Evolutionary conservation across 2,888 invertebrate genomes (phyloP), one percentile per base, ranked within the genome.

Genomic region (Hirtodrosophila confusa): DNA sequence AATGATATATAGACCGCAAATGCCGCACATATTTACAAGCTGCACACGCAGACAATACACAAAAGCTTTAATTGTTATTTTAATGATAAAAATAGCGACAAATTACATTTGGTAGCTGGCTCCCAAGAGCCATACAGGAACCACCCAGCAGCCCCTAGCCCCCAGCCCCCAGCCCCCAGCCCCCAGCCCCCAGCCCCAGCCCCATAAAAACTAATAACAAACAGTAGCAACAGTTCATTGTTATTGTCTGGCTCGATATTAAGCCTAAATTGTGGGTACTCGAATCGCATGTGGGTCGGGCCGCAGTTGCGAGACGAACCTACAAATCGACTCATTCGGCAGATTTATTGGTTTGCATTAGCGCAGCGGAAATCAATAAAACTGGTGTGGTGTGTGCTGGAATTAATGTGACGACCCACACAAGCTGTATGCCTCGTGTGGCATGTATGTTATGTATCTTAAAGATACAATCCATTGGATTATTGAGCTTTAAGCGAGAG

Each of bases 51-150:
- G 60, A 35, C 49, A 67, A 53, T 51, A 76, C 57, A 78, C 71
- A 66, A 76, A 69, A 76, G 78, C 84, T 82, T 85, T 85, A 85
- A 85, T 85, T 85, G 86, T 86, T 85, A 85, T 85, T 85, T 85
- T 84, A 86, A 86, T 84, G 86, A 84, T 84, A 84, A 86, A 82
- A 84, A 85, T 86, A 68, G 80, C 86, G 84, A 86, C 85, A 85
- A 84, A 85, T 84, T 85, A 82, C 85, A 68, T 66, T 56, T 61
- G 62, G 63, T 70, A 67, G 58, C 58, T 62, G 57, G 63, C 57
- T 54, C 17, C 17, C 17, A 63, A 70, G 67, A 65, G 62, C 48
- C 17, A 17, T 17, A 17, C 17, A 17, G 17, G 17, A 4, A 27
- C 5, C 17, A 8, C 36, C 35, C 10, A 31, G 8, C 47, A 7